Evolutionary conservation across 2,888 invertebrate genomes (phyloP), one percentile per base, ranked within the genome.

Genomic region (Sarcophaga carnaria): DNA sequence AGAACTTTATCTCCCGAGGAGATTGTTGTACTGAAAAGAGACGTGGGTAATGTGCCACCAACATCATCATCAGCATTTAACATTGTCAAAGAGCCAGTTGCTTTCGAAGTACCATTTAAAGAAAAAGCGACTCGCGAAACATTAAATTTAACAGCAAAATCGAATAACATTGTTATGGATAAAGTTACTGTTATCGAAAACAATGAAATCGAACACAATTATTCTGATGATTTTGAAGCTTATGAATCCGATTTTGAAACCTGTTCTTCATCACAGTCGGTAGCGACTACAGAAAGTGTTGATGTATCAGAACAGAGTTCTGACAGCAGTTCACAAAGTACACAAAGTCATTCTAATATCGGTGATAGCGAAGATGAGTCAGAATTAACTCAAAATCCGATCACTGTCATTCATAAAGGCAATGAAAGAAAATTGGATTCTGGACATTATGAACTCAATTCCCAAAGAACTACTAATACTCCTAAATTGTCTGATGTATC

Each of bases 191-290:
- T 17, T 54, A 54, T 14, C 54, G 54, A 14, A 59, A 69, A 59
- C 5, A 27, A 74, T 22, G 80, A 89, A 12, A 54, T 54, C 54
- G 82, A 91, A 27, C 60, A 88, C 0, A 91, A 93, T 22, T 95
- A 95, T 88, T 94, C 95, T 67, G 95, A 95, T 89, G 95, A 95
- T 90, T 95, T 95, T 89, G 95, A 95, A 86, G 94, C 95, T 0
- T 95, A 95, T 89, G 95, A 94, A 90, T 95, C 95, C 2, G 95
- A 95, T 90, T 95, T 95, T 89, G 95, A 95, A 84, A 90, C 92
- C 1, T 92, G 90, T 45, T 89, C 90, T 20, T 90, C 90, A 8
- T 89, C 90, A 54, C 25, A 27, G 8, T 84, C 84, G 12, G 11
- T 17, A 14, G 3, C 25, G 20, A 86, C 89, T 4, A 89, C 90